Conservation (phyloP, 1,140 invertebrate genomes). For the Rhynchophorus ferrugineus region DNA sequence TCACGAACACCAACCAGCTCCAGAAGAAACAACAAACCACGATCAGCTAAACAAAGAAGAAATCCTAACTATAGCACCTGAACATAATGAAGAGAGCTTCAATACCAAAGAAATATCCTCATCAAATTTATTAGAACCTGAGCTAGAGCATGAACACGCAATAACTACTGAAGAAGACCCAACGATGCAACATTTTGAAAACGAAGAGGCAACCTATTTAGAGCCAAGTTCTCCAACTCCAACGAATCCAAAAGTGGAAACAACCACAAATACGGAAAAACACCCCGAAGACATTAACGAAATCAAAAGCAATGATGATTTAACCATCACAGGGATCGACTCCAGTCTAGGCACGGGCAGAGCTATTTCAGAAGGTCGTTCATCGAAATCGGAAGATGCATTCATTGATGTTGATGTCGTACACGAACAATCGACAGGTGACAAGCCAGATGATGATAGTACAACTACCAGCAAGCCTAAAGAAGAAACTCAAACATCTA, state of each 20-base stretch:
- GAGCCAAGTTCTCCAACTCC: conserved; percentile 28
- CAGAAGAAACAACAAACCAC: too few species aligned
- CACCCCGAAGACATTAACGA: neutral
- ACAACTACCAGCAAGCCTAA: neutral
- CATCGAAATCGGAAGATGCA: too few species aligned
- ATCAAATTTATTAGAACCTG: conserved; percentile 14
- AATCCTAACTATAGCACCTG: too few species aligned
- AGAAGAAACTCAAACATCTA: neutral
- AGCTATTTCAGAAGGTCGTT: too few species aligned
- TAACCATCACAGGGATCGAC: neutral
- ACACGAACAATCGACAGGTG: too few species aligned
- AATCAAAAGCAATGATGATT: neutral
- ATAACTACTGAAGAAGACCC: conserved; percentile 3
- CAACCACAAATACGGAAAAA: conserved; percentile 16
- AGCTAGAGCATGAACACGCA: conserved; percentile 4
- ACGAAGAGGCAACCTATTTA: conserved; percentile 16
- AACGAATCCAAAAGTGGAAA: conserved; percentile 30
- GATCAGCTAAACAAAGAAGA: too few species aligned
- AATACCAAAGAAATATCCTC: conserved; percentile 1
- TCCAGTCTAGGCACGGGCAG: neutral
- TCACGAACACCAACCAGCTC: too few species aligned
- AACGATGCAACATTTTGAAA: conserved; percentile 10
- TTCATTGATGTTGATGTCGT: too few species aligned
- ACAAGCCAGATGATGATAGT: neutral
- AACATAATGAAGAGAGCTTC: too few species aligned